These are phyloP conservation scores for Tenthredo livida DNA, from an alignment of 2,888 invertebrate genomes.

Conservation along the genomic window DNA sequence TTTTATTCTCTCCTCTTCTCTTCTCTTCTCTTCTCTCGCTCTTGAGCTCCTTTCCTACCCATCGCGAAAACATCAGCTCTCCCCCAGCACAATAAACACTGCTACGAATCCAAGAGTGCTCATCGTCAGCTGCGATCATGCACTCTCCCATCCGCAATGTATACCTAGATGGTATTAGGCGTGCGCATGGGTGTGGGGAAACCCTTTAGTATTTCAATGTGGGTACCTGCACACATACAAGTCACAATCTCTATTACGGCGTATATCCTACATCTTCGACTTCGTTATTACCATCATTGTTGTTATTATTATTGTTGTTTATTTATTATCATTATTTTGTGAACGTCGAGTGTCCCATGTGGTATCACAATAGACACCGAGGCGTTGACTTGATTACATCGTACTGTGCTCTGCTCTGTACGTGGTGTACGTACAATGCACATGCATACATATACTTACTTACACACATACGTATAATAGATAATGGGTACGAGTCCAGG, in stretches of 20 bases:
- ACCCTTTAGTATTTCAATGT: constrained; percentile 1
- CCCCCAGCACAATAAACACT: constrained; percentile 61
- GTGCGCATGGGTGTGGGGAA: background rate
- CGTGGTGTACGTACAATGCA: background rate
- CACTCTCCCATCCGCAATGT: constrained; percentile 17
- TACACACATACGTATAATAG: background rate
- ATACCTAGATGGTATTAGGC: background rate
- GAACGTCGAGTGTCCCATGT: background rate
- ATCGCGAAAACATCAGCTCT: constrained; percentile 60
- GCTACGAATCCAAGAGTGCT: constrained; percentile 48
- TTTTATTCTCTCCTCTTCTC: background rate
- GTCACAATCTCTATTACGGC: background rate
- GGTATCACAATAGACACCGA: constrained; percentile 14
- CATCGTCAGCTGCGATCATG: constrained; percentile 24
- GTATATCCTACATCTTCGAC: constrained; percentile 17
- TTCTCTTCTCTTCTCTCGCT: background rate
- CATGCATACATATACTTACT: too few species aligned
- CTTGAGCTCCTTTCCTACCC: constrained; percentile 43
- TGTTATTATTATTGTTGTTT: background rate
- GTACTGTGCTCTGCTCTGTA: background rate
- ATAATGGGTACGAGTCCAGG: background rate
- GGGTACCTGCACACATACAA: background rate
- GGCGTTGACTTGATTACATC: constrained; percentile 45
- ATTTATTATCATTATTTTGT: background rate
- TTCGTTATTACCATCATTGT: background rate